Conservation (phyloP, 2,797 vertebrate species). For the Myripristis murdjan region DNA sequence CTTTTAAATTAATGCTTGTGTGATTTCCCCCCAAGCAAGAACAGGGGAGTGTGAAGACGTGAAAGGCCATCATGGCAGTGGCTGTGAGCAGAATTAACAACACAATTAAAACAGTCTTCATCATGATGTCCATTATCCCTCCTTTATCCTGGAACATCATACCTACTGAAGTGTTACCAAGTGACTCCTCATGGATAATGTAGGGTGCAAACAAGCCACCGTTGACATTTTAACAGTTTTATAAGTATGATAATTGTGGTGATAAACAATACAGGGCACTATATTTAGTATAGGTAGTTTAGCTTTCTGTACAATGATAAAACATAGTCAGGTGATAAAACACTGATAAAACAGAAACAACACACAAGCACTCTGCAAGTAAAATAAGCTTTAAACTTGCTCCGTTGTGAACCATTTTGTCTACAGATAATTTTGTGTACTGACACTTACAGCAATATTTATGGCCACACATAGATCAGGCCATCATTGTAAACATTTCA, state of each 20-base stretch:
- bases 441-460: constrained; percentile 23
- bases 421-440: constrained; percentile 17
- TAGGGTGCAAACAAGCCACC: constrained; percentile 23
- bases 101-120: constrained; percentile 47
- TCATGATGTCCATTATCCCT: constrained; percentile 33
- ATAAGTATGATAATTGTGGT: constrained; percentile 21
- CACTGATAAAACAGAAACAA: not conserved
- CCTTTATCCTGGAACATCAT: constrained; percentile 31
- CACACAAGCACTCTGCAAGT: constrained; percentile 17
- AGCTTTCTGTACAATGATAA: constrained; percentile 38
- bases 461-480: constrained; percentile 7
- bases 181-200: constrained; percentile 48
- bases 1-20: constrained; percentile 61
- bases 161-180: constrained; percentile 47
- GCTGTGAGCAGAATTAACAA: constrained; percentile 60
- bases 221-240: constrained; percentile 42
- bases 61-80: constrained; percentile 57
- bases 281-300: constrained; percentile 9
- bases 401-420: constrained; percentile 30
- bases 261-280: constrained; percentile 25
- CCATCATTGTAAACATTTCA: constrained; percentile 43
- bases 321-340: not conserved
- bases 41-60: constrained; percentile 59
- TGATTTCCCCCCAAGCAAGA: constrained; percentile 62
- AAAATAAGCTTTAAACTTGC: constrained; percentile 18